Base-by-base conservation (phyloP, 2,797 vertebrate genomes). In the Arrhamphus sclerolepis region DNA sequence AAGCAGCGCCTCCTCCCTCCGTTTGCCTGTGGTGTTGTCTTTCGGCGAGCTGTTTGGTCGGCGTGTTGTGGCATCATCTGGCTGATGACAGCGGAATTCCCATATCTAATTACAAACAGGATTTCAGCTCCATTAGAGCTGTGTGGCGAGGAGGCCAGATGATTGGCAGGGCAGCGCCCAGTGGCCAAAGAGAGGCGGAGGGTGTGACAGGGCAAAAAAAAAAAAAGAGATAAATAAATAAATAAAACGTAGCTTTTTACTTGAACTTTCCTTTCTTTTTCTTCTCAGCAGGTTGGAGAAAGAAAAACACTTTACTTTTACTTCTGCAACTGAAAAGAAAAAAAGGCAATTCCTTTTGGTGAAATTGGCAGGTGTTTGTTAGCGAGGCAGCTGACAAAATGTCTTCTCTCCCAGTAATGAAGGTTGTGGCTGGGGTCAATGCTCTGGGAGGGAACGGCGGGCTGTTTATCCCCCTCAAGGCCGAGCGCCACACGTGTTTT, bases 21-120 rank as follows among this genome's bases (percentile, higher is more conserved):
- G n/a, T n/a, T n/a, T n/a, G n/a, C n/a, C n/a, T n/a, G n/a, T n/a
- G n/a, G n/a, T n/a, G n/a, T n/a, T n/a, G n/a, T 47, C 63, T 70
- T 46, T 17, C 46, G 10, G 46, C 7, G 29, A 58, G 55, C 51
- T 67, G 68, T 82, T 82, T 67, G 82, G 74, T 75, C 61, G 16
- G 67, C 57, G 13, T 71, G 95, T 91, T 93, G 91, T 88, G 94
- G 96, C 95, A 98, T 98, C 97, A 98, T 98, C 97, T 98, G 97
- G 96, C 95, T 94, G 95, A 96, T 95, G 97, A 98, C 96, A 94
- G 95, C 92, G 94, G 96, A 98, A 98, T 98, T 99, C 97, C 97
- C 97, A 96, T 94, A 98, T 98, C 97, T 98, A 98, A 98, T 99
- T 99, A 98, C 94, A 94, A 94, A 89, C 93, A 96, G 95, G 96